Base-by-base conservation (phyloP, 2,113 vertebrate genomes). In the Oreochromis tanganicae region DNA sequence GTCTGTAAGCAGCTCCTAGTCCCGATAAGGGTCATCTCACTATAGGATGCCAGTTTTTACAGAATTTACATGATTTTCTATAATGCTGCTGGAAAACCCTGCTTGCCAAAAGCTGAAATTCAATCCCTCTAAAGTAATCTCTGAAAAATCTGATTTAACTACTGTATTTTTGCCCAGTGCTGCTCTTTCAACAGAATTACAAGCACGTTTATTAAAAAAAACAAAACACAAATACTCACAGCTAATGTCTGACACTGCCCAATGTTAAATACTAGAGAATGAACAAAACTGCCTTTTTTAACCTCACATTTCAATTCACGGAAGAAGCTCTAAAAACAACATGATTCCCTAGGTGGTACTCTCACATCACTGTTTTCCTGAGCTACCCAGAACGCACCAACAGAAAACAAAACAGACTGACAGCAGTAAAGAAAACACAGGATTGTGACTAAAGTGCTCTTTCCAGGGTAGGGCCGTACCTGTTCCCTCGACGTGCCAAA, bases 1-100 rank as follows among this genome's bases (percentile, higher is more conserved):
- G 94, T 95, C 94, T 96, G 94, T 96, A 88, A 93, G 41, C 13
- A 88, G 73, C 88, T 88, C 80, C 88, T 71, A 84, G 71, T 46
- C 87, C 81, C 81, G 68, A 73, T 57, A 83, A 85, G 87, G 88
- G 79, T 90, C 83, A 82, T 90, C 55, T 88, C 92, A 91, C 87
- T 90, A 88, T 93, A 73, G 88, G 88, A 92, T 78, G 85, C 78
- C 46, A 80, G 92, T 88, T 87, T 93, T 94, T 93, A 92, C 89
- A 91, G 80, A 61, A 59, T 92, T 92, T 92, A 95, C 88, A 94
- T 81, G 87, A 87, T 86, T 93, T 54, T 91, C 92, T 94, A 80
- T 92, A 92, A 92, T 61, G 68, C 81, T 4, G 56, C 61, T 91
- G 93, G 91, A 93, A 91, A 91, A 96, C 93, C 84, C 88, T 84